Evolutionary conservation across 2,888 invertebrate species (phyloP), one percentile per base, ranked within the genome.

Genomic region (Melanchra persicariae): DNA sequence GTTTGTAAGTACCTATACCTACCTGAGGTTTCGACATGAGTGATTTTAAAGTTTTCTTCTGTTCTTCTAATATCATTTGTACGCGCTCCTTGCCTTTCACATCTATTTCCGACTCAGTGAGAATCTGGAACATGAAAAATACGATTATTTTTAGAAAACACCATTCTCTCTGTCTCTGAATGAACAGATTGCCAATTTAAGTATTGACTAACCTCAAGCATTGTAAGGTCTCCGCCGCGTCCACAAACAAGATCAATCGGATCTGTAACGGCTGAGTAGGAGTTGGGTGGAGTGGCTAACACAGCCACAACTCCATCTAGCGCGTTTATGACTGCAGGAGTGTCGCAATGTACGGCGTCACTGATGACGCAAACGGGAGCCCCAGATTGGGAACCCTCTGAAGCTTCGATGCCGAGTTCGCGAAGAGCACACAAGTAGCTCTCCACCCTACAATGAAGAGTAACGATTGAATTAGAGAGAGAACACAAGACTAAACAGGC

Each of bases 241-340:
- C 97, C 97, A 84, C 97, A 98, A n/a, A 97, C 98, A 85, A 98
- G 93, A 87, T 98, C 98, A 7, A 98, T 98, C 0, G 98, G 98
- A 89, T 98, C 98, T 0, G 96, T 96, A 34, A 98, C 97, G 0
- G 98, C 98, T 0, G 98, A 98, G 88, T 98, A 98, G 0, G 98
- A 98, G 88, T 98, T 98, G 0, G 98, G 98, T 0, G 98, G 98
- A 0, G 98, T 97, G 1, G 98, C 98, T 83, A 91, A 85, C 51
- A 89, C 96, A 1, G 96, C 96, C 19, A 96, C 96, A 22, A 96
- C 96, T 8, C 95, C 96, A 55, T 94, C 93, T 47, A 95, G 84
- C 0, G 96, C 96, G 70, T 87, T 91, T 75, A 87, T 73, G 2
- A 96, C 94, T 0, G 86, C 7, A 64, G 94, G 88, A 91, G 96